Evolutionary conservation across 2,113 vertebrate species (phyloP), one percentile per base, ranked within the genome.

Genomic region (Otus sunia): DNA sequence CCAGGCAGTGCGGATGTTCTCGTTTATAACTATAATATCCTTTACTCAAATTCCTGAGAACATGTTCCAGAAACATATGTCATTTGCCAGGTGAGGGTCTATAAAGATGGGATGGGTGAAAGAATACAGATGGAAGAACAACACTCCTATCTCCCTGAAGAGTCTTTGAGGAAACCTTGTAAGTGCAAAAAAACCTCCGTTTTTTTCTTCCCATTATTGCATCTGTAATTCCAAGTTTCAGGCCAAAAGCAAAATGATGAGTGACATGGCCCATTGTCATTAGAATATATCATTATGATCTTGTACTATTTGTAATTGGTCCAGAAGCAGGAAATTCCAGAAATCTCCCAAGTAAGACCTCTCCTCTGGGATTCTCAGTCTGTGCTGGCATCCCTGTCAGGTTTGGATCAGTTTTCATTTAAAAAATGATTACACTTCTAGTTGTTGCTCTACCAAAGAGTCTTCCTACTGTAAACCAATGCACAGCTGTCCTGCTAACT

Each of bases 261-360:
- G 69, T 78, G 83, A 89, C 62, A 66, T 6, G 4, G 58, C 27
- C 25, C n/a, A 30, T 50, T 89, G 74, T 94, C 76, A 82, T 73
- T 73, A 50, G 91, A 84, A 87, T 80, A 73, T 91, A 88, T 93
- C 22, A 32, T 85, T 81, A 94, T 92, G 86, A 3, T 76, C 58
- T 62, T 76, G 36, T 41, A 7, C 62, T 55, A 4, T 55, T 92
- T 91, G 71, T 91, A 50, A 92, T 92, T 95, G 89, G 77, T 79
- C 89, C 50, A 94, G 91, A 88, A 92, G 84, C 84, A 96, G 96
- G 91, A 96, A 96, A 95, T 95, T 90, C 89, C 81, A 77, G 84
- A 94, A 91, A 34, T 90, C 84, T 97, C 92, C 66, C 34, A 76
- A 36, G 94, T 19, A 95, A 91, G 3, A 10, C 23, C 26, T 73